phyloP scores from a whole-genome alignment of 2,113 vertebrate genomes.

The Gasterosteus nipponicus region DNA sequence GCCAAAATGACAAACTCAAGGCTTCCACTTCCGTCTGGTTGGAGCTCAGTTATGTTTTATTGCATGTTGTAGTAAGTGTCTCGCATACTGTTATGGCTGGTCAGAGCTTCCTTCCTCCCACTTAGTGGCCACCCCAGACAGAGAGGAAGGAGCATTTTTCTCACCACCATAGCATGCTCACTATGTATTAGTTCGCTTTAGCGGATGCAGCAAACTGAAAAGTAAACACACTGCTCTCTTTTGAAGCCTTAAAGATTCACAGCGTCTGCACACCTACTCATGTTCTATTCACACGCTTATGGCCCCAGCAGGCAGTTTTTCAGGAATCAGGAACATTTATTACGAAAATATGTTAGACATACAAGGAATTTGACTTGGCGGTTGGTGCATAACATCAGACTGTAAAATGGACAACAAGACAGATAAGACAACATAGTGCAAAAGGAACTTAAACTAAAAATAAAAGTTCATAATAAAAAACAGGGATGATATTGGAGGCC shows the following conservation, averaged over 20 bases:
- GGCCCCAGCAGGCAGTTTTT: constrained; percentile 28
- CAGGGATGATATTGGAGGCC: too few species aligned
- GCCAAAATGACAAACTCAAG: not conserved
- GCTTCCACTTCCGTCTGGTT: not conserved
- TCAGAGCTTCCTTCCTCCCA: constrained; percentile 12
- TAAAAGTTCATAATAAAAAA: too few species aligned
- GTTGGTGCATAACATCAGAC: too few species aligned
- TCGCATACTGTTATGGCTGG: not conserved
- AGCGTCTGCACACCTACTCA: constrained; percentile 10
- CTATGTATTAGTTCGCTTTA: constrained; percentile 19
- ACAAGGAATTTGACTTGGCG: too few species aligned
- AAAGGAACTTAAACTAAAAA: too few species aligned
- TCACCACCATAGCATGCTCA: not conserved
- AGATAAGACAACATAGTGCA: too few species aligned
- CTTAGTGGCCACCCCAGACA: constrained; percentile 16
- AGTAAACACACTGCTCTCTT: not conserved
- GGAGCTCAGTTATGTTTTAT: not conserved
- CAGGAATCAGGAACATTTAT: too few species aligned
- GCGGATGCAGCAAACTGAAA: constrained; percentile 35
- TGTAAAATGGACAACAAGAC: too few species aligned
- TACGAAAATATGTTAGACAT: too few species aligned
- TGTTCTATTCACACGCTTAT: constrained; percentile 13
- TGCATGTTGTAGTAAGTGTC: not conserved
- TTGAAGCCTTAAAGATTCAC: constrained; percentile 18
- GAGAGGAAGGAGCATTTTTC: not conserved